These are phyloP conservation scores for Heliconius melpomene DNA, from an alignment of 1,140 invertebrate species.

Conservation along the genomic window DNA sequence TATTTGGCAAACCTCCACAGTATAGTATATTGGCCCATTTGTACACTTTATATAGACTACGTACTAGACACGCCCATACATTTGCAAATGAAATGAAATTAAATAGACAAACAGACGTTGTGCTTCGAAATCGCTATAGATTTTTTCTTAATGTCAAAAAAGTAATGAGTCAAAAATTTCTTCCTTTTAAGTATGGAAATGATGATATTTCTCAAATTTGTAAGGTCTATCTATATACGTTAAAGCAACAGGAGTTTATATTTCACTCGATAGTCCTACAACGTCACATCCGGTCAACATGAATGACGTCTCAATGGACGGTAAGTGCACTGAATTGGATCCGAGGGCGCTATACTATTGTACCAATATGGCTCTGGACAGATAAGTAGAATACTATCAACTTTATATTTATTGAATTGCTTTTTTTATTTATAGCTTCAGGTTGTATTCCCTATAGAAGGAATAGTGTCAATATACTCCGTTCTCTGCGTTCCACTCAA, in stretches of 20 bases:
- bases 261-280: background rate
- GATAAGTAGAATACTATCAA: background rate
- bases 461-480: too few species aligned
- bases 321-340: background rate
- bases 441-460: too few species aligned
- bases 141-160: too few species aligned
- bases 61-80: background rate
- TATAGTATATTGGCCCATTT: background rate
- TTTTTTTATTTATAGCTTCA: too few species aligned
- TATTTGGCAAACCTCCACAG: background rate
- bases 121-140: background rate
- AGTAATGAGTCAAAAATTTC: background rate
- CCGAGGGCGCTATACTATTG: slow-evolving; percentile 9
- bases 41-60: background rate
- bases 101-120: background rate
- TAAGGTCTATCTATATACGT: too few species aligned
- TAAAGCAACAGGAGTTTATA: background rate
- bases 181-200: too few species aligned
- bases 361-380: background rate
- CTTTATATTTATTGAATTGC: background rate
- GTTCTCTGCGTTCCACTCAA: too few species aligned
- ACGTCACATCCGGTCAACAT: background rate
- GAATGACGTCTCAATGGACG: slow-evolving; percentile 8
- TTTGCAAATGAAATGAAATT: background rate
- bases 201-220: too few species aligned